Evolutionary conservation across 2,113 vertebrate species (phyloP), one percentile per base, ranked within the genome.

Genomic region (Corythaeola cristata): DNA sequence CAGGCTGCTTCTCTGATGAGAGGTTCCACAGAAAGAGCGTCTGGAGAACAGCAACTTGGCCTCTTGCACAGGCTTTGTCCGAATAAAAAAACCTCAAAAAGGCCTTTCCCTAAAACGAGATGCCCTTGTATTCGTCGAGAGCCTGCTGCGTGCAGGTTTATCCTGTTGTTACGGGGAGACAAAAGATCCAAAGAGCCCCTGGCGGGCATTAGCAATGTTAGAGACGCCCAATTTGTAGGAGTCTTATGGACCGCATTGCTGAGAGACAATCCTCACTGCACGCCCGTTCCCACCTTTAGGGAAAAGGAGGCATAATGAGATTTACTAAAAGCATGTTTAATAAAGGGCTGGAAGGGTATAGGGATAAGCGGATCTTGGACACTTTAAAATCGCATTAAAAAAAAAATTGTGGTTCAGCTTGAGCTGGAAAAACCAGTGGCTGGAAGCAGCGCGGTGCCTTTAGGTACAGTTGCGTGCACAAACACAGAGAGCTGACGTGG

Each of bases 241-340:
- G 76, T 97, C 66, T 93, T 93, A 68, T 4, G 41, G 92, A 85
- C 79, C 41, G 21, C 80, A 83, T 59, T 90, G 88, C 90, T 88
- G 88, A 72, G 77, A 26, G 8, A 76, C 22, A 69, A 74, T 88
- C 62, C 91, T 88, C 53, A 7, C 17, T 27, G 62, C 67, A 16
- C 56, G 93, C 35, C 62, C 33, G 5, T 81, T 96, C 77, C 52
- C 71, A 84, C 89, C 89, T 87, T 67, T 37, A 81, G 33, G 63
- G 28, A 76, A 56, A 35, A 32, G 69, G n/a, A 85, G 60, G 64
- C 74, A 56, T 96, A 93, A 93, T 89, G 74, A 95, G 93, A 63
- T 95, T 88, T 84, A 66, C 88, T 90, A 59, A 93, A 76, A 91
- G 95, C 88, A 72, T 82, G 74, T 86, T 96, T 97, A 97, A 94